Base-by-base conservation (phyloP, 2,888 invertebrate species). In the Drosophila mimetica region DNA sequence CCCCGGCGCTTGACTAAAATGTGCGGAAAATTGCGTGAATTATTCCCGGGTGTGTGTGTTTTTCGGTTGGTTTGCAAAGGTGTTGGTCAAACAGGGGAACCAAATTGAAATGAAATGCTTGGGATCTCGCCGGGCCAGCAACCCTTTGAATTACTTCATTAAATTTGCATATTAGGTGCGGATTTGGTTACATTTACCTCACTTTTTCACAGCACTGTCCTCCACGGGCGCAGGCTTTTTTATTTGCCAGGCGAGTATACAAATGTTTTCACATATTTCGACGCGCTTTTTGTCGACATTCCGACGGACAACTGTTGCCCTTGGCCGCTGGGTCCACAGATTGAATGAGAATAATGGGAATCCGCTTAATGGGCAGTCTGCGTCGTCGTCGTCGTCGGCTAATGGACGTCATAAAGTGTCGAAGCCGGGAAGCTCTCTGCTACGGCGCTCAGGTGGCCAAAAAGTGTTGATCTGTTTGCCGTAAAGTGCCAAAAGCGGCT, bases 131-230 rank as follows among this genome's bases (percentile, higher is more conserved):
- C 36, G 50, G 60, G 63, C 52, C 59, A 71, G 25, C 65, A 50
- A 86, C 77, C 76, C 80, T 84, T 84, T 67, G 75, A 83, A 85
- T 89, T 89, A 86, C 83, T 89, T 87, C 88, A 86, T 86, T 86
- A 89, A 85, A 86, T 82, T 86, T 88, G 83, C 89, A 89, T 89
- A 84, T 88, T 86, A 83, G 84, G 86, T 83, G 74, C 69, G 88
- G 80, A 86, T 79, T 87, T 86, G 77, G 72, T 76, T 75, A 83
- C 64, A 70, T 69, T 75, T 79, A 53, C 81, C 81, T 63, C 79
- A 82, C 51, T 76, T 73, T 73, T 75, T 70, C 52, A 79, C 50
- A 60, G 61, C 37, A 14, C 41, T 18, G 18, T 18, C 63, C 30
- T 9, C 25, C 14, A n/a, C 46, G 11, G 46, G 16, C 3, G 11